These are phyloP conservation scores for Acrocephalus arundinaceus DNA, from an alignment of 2,113 vertebrate genomes.

Conservation along the genomic window DNA sequence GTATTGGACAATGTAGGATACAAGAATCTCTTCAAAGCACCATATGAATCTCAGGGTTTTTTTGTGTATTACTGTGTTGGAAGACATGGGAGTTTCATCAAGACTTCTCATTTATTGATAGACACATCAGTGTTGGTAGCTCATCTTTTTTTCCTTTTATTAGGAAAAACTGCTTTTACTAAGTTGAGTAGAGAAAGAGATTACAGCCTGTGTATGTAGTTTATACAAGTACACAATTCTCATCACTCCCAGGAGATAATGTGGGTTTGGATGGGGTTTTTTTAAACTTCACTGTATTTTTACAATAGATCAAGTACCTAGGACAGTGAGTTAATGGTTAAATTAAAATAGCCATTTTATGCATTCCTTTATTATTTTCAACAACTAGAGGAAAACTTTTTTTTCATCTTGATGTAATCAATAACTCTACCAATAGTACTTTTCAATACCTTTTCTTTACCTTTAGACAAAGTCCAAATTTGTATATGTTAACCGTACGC, in stretches of 20 bases:
- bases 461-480: neutral
- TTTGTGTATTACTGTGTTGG: neutral
- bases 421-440: neutral
- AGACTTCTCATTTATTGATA: neutral
- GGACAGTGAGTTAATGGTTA: neutral
- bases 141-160: neutral
- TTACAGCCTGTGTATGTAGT: neutral
- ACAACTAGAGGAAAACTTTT: neutral
- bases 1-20: neutral
- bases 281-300: neutral
- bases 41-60: accelerated
- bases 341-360: neutral
- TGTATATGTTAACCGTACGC: neutral
- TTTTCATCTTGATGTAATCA: neutral
- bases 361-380: neutral
- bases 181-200: neutral
- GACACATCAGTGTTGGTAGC: neutral
- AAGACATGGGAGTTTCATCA: neutral
- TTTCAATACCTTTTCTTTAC: neutral
- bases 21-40: neutral
- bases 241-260: neutral
- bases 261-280: accelerated
- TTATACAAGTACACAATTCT: neutral
- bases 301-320: neutral
- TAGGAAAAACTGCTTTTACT: neutral